These are phyloP conservation scores for Lanius ludovicianus DNA, from an alignment of 2,113 vertebrate species.

Conservation along the genomic window DNA sequence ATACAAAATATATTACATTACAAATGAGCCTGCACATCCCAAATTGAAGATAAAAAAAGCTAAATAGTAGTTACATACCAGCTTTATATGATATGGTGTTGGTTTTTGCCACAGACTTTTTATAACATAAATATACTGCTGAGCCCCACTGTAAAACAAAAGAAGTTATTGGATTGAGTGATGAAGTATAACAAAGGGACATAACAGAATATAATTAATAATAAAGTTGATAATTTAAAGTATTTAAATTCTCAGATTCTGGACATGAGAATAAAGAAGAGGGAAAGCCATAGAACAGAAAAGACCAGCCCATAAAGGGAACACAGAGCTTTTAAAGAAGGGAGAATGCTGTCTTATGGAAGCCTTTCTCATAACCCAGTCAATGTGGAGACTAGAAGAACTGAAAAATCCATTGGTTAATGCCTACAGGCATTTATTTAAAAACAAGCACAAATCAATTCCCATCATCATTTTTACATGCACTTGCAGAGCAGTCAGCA, in stretches of 20 bases:
- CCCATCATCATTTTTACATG: not conserved
- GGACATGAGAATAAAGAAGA: not conserved
- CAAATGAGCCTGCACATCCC: not conserved
- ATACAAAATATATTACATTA: not conserved
- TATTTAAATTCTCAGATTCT: not conserved
- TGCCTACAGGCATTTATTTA: not conserved
- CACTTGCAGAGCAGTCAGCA: not conserved
- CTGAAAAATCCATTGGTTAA: not conserved
- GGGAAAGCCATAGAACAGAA: not conserved
- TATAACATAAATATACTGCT: conserved; percentile 95
- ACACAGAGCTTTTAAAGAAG: not conserved
- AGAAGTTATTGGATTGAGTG: not conserved
- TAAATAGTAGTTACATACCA: conserved; percentile 77
- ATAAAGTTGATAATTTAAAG: not conserved
- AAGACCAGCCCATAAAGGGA: not conserved
- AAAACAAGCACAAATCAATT: not conserved
- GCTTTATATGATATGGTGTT: conserved; percentile 98
- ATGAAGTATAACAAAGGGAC: not conserved
- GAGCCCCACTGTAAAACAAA: conserved; percentile 90
- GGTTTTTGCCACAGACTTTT: conserved; percentile 97
- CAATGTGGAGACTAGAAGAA: not conserved
- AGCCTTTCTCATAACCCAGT: not conserved
- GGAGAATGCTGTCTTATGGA: not conserved
- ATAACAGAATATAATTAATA: not conserved
- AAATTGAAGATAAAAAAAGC: not conserved